These are phyloP conservation scores for Mya arenaria DNA, from an alignment of 1,140 invertebrate species.

Conservation along the genomic window DNA sequence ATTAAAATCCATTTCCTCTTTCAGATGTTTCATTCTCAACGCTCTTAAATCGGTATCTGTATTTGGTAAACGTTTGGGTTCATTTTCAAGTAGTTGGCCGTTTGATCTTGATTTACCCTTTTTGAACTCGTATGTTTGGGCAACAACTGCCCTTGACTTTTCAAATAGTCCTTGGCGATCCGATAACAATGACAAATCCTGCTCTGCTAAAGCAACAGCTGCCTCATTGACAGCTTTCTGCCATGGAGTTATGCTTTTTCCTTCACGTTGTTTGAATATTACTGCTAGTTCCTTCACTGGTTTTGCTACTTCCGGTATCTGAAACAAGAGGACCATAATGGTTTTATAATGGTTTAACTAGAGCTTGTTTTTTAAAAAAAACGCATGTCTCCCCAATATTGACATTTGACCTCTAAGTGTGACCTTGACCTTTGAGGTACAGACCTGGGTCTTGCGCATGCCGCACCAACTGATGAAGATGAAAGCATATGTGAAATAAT, in stretches of 20 bases:
- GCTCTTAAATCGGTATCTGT: slow-evolving; percentile 4
- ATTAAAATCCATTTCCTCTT: neutral
- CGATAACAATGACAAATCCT: neutral
- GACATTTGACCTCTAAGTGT: neutral
- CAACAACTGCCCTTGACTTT: neutral
- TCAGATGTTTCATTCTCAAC: slow-evolving; percentile 1
- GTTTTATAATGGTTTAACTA: neutral
- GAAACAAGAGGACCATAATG: slow-evolving; percentile 4
- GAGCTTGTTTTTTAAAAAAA: no score
- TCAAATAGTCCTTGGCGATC: neutral
- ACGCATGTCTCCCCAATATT: neutral
- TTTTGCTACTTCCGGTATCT: neutral
- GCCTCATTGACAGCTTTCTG: neutral
- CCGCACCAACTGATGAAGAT: neutral
- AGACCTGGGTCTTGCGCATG: neutral
- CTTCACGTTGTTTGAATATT: slow-evolving; percentile 4
- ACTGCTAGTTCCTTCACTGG: no score
- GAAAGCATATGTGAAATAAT: neutral
- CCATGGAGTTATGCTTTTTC: neutral
- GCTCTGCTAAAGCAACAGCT: neutral
- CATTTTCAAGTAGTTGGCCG: neutral
- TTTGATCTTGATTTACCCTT: slow-evolving; percentile 2
- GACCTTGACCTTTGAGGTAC: neutral
- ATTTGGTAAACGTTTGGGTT: neutral
- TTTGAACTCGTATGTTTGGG: neutral